These are phyloP conservation scores for Triplophysa yarkandensis DNA, from an alignment of 2,797 vertebrate genomes.

Conservation along the genomic window DNA sequence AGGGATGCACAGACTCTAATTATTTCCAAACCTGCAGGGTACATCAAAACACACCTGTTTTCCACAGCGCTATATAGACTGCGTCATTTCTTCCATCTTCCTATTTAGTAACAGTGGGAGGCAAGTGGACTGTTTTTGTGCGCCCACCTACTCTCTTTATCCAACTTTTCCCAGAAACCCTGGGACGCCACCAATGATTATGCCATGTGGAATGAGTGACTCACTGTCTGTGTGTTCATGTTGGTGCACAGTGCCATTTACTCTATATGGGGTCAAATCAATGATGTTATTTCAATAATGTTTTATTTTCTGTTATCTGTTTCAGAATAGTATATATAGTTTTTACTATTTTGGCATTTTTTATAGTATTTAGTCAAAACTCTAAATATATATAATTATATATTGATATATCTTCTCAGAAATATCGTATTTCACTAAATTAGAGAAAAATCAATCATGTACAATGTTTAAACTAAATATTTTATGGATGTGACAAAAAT, in stretches of 20 bases:
- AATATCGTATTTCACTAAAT: too few species aligned
- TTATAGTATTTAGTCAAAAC: too few species aligned
- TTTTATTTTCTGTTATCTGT: not conserved
- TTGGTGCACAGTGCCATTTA: slow-evolving; percentile 23
- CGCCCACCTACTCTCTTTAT: slow-evolving; percentile 37
- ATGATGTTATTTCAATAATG: not conserved
- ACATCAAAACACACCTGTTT: slow-evolving; percentile 52
- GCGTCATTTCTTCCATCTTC: slow-evolving; percentile 50
- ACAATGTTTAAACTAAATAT: too few species aligned
- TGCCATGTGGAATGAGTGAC: slow-evolving; percentile 56
- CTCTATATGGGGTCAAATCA: slow-evolving; percentile 19
- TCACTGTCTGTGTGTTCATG: slow-evolving; percentile 39
- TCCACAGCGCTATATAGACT: not conserved
- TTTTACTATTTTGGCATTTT: not conserved
- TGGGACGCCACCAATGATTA: slow-evolving; percentile 25
- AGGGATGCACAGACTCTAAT: slow-evolving; percentile 2
- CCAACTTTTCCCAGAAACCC: slow-evolving; percentile 49
- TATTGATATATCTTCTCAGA: too few species aligned
- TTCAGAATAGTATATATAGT: not conserved
- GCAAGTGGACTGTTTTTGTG: slow-evolving; percentile 35
- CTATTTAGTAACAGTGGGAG: slow-evolving; percentile 49
- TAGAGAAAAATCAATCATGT: too few species aligned
- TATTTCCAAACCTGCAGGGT: slow-evolving; percentile 29
- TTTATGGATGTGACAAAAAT: too few species aligned
- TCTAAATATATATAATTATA: too few species aligned